Evolutionary conservation across 2,797 vertebrate genomes (phyloP), one percentile per base, ranked within the genome.

Genomic region (Coccyzus lansbergi): DNA sequence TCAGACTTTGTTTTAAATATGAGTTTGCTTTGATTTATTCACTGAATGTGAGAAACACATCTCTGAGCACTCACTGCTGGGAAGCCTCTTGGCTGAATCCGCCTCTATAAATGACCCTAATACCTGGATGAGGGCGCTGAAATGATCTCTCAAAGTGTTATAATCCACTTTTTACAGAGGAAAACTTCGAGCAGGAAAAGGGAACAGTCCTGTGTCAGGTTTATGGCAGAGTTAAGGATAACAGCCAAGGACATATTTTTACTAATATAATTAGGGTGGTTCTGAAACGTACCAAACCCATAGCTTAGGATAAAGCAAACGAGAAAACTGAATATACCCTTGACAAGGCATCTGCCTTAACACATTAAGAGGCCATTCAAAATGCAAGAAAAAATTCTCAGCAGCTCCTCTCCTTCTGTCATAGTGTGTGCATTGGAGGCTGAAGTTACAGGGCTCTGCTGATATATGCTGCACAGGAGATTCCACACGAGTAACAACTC

Each of bases 311-410:
- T 92, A 84, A 79, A 90, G 83, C 38, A 74, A 93, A 93, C 3
- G 59, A 92, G 89, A 91, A 93, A 94, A 88, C 91, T 68, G 93
- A 93, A 94, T 96, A 95, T 94, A 91, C 91, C 86, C 93, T 91
- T 92, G 94, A 97, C 93, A 95, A 93, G 90, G 90, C 36, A 5
- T 94, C 88, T 94, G 76, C 94, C 90, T 95, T 91, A 94, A 86
- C 93, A 91, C 91, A 40, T 94, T 88, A 84, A 62, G 77, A 92
- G 42, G 77, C 91, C 95, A 94, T 86, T 92, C 91, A 95, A 95
- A 74, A 89, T 86, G 94, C 2, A 36, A 36, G 71, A 81, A 83
- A 89, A 91, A 92, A 53, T 86, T 77, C 83, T 90, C 83, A 40
- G 92, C 80, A 70, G 33, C 82, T 86, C 93, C 71, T 95, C 89